These are phyloP conservation scores for Procambarus virginalis DNA, from an alignment of 1,140 invertebrate species.

Conservation along the genomic window DNA sequence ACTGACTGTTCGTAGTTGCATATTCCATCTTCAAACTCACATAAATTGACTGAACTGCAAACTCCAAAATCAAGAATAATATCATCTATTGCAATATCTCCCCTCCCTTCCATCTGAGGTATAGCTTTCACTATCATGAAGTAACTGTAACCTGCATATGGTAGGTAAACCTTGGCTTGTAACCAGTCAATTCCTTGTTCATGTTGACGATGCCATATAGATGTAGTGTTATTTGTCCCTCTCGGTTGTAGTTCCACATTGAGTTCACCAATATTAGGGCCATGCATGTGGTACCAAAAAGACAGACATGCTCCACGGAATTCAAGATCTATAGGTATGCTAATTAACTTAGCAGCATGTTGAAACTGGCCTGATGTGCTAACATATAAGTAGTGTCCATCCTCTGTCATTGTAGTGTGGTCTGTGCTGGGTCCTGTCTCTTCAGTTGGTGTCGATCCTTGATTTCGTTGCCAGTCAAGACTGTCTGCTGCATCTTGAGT, in stretches of 20 bases:
- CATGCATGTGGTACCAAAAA: conserved; percentile 64
- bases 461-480: conserved; percentile 30
- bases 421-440: conserved; percentile 51
- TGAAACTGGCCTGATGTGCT: neutral
- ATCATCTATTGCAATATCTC: conserved; percentile 61
- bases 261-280: conserved; percentile 35
- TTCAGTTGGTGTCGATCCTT: conserved; percentile 34
- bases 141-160: neutral
- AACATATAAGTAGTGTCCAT: conserved; percentile 55
- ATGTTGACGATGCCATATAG: conserved; percentile 22
- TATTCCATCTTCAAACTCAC: conserved; percentile 49
- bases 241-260: conserved; percentile 7
- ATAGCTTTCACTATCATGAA: conserved; percentile 24
- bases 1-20: conserved; percentile 46
- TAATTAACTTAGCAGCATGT: conserved; percentile 13
- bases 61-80: conserved; percentile 37
- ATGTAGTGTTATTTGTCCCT: neutral
- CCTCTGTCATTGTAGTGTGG: conserved; percentile 27
- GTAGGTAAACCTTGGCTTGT: conserved; percentile 37
- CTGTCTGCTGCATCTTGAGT: conserved; percentile 39
- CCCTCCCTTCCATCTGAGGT: neutral
- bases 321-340: conserved; percentile 23
- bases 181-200: conserved; percentile 52
- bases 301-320: conserved; percentile 29
- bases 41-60: conserved; percentile 16